Base-by-base conservation (phyloP, 2,888 invertebrate species). In the Ectemnius cavifrons region DNA sequence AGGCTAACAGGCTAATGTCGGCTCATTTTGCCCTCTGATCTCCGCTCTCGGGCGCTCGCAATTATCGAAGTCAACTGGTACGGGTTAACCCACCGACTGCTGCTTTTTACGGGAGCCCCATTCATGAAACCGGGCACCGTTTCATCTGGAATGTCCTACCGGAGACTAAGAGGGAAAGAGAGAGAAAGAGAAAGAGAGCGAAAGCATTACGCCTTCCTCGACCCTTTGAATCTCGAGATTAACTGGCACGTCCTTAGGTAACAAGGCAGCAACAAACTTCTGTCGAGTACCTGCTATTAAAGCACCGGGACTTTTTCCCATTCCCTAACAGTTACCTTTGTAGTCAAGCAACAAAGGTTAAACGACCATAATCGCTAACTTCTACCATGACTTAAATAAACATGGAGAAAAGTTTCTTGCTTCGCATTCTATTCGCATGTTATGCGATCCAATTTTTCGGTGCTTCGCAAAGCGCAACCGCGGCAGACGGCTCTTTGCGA, bases 1-100 rank as follows among this genome's bases (percentile, higher is more conserved):
- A 78, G 85, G 85, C 86, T 89, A 87, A 88, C 87, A 84, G 87
- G 87, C 88, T 88, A 88, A 88, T 88, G 88, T 81, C 85, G 84
- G 81, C 86, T 88, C 86, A 85, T 86, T 88, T 82, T 88, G 88
- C 86, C 88, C 87, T 88, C 87, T 86, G 87, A 86, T 84, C 87
- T 74, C 77, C 81, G 79, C 80, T 37, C 37, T 81, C 82, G 80
- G 77, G 71, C 76, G 79, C 83, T 81, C 82, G 82, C 86, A 86
- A 88, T 88, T 88, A 89, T 87, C 86, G 84, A 83, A 87, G 88
- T 89, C 88, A 88, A 89, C 86, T 88, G 86, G 88, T 85, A 85
- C 86, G 81, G 86, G 85, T 88, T 88, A 87, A 89, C 89, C 88
- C 85, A 82, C 78, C 82, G 78, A 66, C 75, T 71, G 80, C 77